Conservation (phyloP, 1,140 invertebrate genomes). For the Tetragnatha versicolor region DNA sequence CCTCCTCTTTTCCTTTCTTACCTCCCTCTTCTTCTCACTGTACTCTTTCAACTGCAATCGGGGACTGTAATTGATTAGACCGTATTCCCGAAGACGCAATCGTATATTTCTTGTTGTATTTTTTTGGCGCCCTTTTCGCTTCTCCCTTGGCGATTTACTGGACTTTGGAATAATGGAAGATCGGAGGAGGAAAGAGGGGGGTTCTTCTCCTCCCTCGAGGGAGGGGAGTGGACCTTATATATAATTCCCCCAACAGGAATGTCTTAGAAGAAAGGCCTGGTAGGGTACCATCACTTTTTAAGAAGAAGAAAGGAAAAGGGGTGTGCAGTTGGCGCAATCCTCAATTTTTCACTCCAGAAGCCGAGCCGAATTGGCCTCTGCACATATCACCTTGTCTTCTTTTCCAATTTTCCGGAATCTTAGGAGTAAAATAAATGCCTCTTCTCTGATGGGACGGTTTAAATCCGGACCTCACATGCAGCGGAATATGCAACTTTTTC, state of each 20-base stretch:
- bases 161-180: constrained; percentile 50
- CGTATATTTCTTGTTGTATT: constrained; percentile 43
- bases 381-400: constrained; percentile 55
- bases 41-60: constrained; percentile 53
- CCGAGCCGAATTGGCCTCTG: constrained; percentile 51
- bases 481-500: constrained; percentile 38
- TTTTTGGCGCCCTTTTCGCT: constrained; percentile 5
- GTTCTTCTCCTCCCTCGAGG: too few relatives aligned
- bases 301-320: neutral
- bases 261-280: constrained; percentile 46
- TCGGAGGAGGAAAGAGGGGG: constrained; percentile 13
- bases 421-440: constrained; percentile 48
- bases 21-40: constrained; percentile 25
- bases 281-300: constrained; percentile 52
- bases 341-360: constrained; percentile 51
- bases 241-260: constrained; percentile 47
- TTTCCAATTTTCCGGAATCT: constrained; percentile 51
- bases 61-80: constrained; percentile 54
- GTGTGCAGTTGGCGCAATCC: constrained; percentile 52
- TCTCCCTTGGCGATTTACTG: constrained; percentile 53
- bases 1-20: neutral
- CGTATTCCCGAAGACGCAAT: constrained; percentile 53
- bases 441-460: constrained; percentile 45
- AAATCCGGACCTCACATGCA: constrained; percentile 51
- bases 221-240: constrained; percentile 31